Evolutionary conservation across 53 echinoderm and acorn worm species (phyloP), one percentile per base, ranked within the genome.

Genomic region (Actinopyga echinites): DNA sequence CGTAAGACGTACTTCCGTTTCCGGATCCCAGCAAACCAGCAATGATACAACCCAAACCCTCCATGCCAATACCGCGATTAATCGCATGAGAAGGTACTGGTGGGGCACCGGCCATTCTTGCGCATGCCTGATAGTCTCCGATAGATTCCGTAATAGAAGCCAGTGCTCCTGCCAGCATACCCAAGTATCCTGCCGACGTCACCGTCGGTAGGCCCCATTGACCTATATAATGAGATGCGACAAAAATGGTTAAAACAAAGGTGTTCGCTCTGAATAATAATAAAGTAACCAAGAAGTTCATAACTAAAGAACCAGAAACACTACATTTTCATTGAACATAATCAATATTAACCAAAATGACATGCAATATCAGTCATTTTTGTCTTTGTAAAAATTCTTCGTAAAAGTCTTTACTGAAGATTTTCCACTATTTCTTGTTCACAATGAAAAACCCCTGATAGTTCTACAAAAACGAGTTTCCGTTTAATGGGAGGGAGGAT

Each of bases 11-110:
- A 23, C 90, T 86, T 40, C 95, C 91, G 31, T 66, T 83, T 40
- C 95, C 95, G 13, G 95, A 83, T 11, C 95, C 95, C 88, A 90
- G 90, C 24, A 86, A 45, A 0, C 92, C 95, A 17, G 95, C 92
- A 29, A 95, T 49, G 11, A 95, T 35, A 57, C 92, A 90, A 3
- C 92, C 92, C 0, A 95, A 33, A 2, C 95, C 95, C 61, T 95
- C 95, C 1, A 89, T 91, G 4, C 83, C 90, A 25, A 95, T 95
- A 11, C 95, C 95, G 29, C 95, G 90, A 56, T 95, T 95, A 24
- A 95, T 69, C 32, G 95, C 95, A 57, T 95, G 95, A 1, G 82
- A 56, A 1, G 95, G 95, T 4, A 91, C 92, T 8, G 95, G 95
- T 33, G 90, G 90, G 65, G 93, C 93, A 37, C 93, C 93, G 19